Evolutionary conservation across 2,888 invertebrate species (phyloP), one percentile per base, ranked within the genome.

Genomic region (Drosophila paucipuncta): DNA sequence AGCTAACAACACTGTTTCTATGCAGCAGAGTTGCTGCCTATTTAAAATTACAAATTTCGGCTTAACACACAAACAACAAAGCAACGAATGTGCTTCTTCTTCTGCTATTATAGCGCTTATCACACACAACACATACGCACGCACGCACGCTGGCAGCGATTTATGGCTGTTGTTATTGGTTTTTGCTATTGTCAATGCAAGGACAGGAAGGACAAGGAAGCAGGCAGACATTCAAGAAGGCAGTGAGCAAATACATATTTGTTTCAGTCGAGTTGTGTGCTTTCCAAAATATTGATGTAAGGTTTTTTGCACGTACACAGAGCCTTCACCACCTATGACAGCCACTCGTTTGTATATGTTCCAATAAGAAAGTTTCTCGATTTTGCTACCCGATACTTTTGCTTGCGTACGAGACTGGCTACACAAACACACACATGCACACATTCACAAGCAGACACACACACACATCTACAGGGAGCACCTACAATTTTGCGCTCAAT

Each of bases 361-460:
- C 72, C 78, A 78, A 83, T 81, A 80, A 80, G 89, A 85, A 86
- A 89, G 85, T 85, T 86, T 89, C 81, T 89, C 89, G 89, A 87
- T 86, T 86, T 74, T 83, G 80, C 84, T 77, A 88, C 73, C 83
- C 84, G 85, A 82, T 80, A 86, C 83, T 87, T 83, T 86, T 86
- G 84, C 83, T 80, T 82, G 85, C 83, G 80, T 84, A 75, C 75
- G 75, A 73, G 75, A 71, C 53, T 53, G 54, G 60, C 61, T 50
- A 68, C 70, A 73, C 75, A 73, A 69, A 70, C 47, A 76, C 49
- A 52, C 68, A 30, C 33, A 47, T 35, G 47, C 70, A 37, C 39
- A 47, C 41, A 68, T 37, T 60, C 43, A 43, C 43, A 67, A 50
- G 62, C 63, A 62, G 62, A 69, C 64, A 53, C 60, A 69, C 66